A percentile compares a stretch with the other conserved stretches of the same genome.
Evolutionary conservation across 2,797 vertebrate genomes (phyloP).

Genomic region (Chloroceryle amazona): DNA sequence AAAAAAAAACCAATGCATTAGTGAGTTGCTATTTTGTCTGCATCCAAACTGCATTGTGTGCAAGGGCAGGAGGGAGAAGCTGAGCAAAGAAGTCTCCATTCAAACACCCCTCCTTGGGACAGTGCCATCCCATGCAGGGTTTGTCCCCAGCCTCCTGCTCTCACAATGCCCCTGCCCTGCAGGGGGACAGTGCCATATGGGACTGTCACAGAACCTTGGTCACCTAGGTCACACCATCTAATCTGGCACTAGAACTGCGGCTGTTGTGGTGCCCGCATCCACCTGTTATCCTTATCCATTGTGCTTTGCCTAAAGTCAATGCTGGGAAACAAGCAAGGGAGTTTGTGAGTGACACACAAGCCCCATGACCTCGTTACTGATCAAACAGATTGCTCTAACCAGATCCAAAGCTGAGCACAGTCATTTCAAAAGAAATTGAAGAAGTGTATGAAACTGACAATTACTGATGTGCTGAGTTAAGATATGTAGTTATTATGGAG

Average conservation of each 20-base stretch:
- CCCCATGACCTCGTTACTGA: background rate
- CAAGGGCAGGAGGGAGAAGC: background rate
- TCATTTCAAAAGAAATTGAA: background rate
- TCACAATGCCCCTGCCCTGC: fast-evolving
- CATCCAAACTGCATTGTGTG: fast-evolving
- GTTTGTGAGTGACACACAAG: fast-evolving
- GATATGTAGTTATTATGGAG: background rate
- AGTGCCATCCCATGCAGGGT: fast-evolving
- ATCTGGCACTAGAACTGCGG: background rate
- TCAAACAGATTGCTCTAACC: background rate
- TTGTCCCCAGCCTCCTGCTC: background rate
- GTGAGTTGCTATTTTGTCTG: background rate
- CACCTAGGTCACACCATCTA: fast-evolving
- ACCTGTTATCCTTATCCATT: background rate
- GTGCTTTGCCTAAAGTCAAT: background rate
- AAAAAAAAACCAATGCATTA: fast-evolving
- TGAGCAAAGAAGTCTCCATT: fast-evolving
- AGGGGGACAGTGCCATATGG: fast-evolving
- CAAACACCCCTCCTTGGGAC: background rate
- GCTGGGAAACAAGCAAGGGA: background rate
- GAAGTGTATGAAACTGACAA: background rate
- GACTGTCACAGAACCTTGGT: fast-evolving
- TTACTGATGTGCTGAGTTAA: background rate
- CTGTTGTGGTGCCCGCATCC: fast-evolving
- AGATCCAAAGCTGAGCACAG: background rate